phyloP scores from a whole-genome alignment of 2,888 invertebrate genomes.

The Catotricha subobsoleta region DNA sequence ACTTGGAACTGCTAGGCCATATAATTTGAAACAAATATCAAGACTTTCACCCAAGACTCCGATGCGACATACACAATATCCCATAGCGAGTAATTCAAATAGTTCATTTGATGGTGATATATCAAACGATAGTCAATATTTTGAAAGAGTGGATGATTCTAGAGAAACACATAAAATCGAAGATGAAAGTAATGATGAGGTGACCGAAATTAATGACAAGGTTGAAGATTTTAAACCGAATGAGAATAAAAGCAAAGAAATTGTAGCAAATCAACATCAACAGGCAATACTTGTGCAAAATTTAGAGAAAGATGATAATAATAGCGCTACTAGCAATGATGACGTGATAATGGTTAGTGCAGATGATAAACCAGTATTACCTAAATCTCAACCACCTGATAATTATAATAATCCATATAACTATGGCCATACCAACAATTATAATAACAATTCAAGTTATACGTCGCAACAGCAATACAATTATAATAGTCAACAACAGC shows the following conservation, averaged over 20 bases:
- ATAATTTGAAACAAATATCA: conserved; percentile 9
- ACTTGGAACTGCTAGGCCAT: conserved; percentile 9
- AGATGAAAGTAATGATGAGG: not conserved
- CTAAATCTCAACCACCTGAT: conserved; percentile 1
- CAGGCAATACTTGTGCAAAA: not conserved
- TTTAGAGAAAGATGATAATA: not conserved
- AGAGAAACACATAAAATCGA: not conserved
- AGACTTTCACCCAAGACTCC: conserved; percentile 14
- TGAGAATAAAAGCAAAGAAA: not conserved
- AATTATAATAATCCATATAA: not conserved
- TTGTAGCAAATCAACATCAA: not conserved
- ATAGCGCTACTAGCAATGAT: conserved; percentile 5
- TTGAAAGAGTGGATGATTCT: conserved; percentile 1
- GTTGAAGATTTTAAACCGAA: not conserved
- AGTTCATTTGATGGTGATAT: conserved; percentile 5
- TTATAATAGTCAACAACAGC: no score
- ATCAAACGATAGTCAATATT: conserved; percentile 3
- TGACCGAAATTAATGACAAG: not conserved
- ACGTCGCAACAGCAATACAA: no score
- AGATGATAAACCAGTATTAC: conserved; percentile 2
- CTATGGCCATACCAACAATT: no score
- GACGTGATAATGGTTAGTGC: conserved; percentile 7
- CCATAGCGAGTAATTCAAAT: conserved; percentile 3
- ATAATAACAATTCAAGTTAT: not conserved
- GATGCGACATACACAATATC: not conserved